Percentiles rank a stretch among this genome's conserved stretches.
Evolutionary conservation across 1,140 invertebrate species (phyloP).

Genomic region (Bombus waltoni): DNA sequence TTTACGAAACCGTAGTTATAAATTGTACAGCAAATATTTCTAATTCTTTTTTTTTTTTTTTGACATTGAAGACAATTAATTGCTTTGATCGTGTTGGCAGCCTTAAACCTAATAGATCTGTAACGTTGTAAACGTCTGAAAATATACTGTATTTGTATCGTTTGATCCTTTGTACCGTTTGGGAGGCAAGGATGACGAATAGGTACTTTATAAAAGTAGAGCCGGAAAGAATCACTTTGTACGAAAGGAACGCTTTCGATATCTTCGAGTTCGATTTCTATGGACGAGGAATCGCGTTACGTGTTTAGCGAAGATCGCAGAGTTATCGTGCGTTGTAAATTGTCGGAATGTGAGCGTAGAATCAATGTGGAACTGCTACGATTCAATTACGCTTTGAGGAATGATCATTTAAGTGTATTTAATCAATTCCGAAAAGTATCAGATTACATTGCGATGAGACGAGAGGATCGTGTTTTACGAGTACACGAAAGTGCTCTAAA

Average conservation of each 20-base stretch:
- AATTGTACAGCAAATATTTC: too few species aligned
- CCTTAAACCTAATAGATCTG: too few species aligned
- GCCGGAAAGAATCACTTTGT: neutral
- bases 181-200: neutral
- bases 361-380: neutral
- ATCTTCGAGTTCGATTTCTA: slow-evolving; percentile 5
- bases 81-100: neutral
- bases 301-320: neutral
- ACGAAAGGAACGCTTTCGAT: slow-evolving; percentile 2
- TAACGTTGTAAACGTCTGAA: too few species aligned
- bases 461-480: too few species aligned
- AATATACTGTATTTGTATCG: neutral
- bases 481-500: neutral
- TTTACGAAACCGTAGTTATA: too few species aligned
- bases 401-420: neutral
- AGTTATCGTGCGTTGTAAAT: neutral
- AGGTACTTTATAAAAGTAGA: neutral
- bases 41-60: neutral
- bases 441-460: neutral
- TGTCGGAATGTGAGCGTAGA: neutral
- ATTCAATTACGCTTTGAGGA: neutral
- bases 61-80: neutral
- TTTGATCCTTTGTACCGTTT: neutral
- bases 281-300: neutral
- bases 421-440: neutral